Evolutionary conservation across 1,140 invertebrate species (phyloP).

Genomic region (Cydia splendana): DNA sequence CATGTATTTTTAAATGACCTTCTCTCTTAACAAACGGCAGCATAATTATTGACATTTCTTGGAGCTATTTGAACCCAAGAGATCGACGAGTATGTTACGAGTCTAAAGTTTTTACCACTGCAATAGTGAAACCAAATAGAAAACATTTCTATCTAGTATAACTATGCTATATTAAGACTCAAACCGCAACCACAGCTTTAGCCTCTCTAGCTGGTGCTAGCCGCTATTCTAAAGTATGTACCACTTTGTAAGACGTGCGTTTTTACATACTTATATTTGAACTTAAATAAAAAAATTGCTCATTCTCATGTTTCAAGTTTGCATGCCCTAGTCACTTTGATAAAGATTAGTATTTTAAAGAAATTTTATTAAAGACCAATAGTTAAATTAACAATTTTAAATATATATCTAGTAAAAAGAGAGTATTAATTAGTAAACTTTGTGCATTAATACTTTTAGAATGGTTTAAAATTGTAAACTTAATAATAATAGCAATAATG

Average conservation of each 20-base stretch:
- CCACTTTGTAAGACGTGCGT: neutral
- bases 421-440: slow-evolving; percentile 61
- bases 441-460: slow-evolving; percentile 48
- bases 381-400: slow-evolving; percentile 58
- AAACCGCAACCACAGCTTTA: too few relatives aligned
- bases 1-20: too few relatives aligned
- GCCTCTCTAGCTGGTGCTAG: too few relatives aligned
- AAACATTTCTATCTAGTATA: too few relatives aligned
- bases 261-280: slow-evolving; percentile 28
- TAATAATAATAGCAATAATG: slow-evolving; percentile 49
- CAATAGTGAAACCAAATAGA: too few relatives aligned
- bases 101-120: too few relatives aligned
- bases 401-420: slow-evolving; percentile 52
- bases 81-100: too few relatives aligned
- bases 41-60: too few relatives aligned
- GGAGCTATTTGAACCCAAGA: too few relatives aligned
- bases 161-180: too few relatives aligned
- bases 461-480: slow-evolving; percentile 42
- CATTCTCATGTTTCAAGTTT: slow-evolving; percentile 60
- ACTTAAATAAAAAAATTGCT: slow-evolving; percentile 61
- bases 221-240: neutral
- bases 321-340: slow-evolving; percentile 65
- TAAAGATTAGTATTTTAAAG: slow-evolving; percentile 55
- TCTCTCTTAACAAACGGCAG: too few relatives aligned
- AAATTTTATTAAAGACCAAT: slow-evolving; percentile 75